These are phyloP conservation scores for Oreochromis aureus DNA, from an alignment of 2,113 vertebrate species.

Conservation along the genomic window DNA sequence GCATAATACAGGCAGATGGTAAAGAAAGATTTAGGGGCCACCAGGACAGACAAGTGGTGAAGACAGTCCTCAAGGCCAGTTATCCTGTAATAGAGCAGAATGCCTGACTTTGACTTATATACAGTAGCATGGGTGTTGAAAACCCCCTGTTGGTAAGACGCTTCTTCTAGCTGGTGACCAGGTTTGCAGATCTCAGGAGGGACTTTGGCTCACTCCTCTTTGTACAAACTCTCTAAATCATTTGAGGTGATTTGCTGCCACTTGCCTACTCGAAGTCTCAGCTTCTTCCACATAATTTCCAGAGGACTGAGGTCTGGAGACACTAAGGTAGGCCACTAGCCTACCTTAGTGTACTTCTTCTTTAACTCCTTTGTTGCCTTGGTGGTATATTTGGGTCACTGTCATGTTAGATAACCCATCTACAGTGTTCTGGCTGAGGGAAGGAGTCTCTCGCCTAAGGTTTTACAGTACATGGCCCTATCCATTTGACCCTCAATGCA, in stretches of 20 bases:
- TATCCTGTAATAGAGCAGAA: background rate
- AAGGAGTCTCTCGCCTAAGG: background rate
- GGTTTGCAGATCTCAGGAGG: background rate
- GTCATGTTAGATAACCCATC: background rate
- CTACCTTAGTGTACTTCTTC: background rate
- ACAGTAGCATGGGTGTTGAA: background rate
- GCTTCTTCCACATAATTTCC: background rate
- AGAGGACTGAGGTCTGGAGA: background rate
- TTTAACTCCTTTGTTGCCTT: background rate
- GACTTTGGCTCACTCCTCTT: background rate
- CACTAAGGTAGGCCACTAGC: background rate
- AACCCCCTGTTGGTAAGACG: background rate
- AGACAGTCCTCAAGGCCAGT: background rate
- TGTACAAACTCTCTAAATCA: background rate
- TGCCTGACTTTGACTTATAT: background rate
- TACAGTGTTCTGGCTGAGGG: background rate
- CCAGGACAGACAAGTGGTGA: background rate
- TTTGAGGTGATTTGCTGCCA: background rate
- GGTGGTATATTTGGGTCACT: background rate
- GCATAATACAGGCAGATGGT: background rate
- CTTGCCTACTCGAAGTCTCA: background rate
- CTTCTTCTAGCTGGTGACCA: background rate
- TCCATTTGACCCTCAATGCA: background rate
- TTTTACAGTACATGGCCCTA: background rate
- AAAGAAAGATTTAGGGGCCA: background rate